Conservation (phyloP, 2,888 invertebrate species). For the Polyommatus icarus region DNA sequence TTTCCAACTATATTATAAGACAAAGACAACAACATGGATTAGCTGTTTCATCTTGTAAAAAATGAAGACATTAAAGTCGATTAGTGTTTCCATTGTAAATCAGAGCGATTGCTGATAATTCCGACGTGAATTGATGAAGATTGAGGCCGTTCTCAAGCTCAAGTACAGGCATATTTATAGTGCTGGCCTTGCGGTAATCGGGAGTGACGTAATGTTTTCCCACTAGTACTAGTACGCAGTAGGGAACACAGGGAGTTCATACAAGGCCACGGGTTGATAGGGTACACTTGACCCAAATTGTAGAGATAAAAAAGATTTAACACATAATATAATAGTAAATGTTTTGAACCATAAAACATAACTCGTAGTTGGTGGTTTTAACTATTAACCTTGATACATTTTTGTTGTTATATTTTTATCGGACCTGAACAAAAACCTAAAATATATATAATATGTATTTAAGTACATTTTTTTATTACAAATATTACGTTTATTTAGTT, state of each 20-base stretch:
- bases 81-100: neutral
- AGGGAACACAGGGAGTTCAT: slow-evolving; percentile 8
- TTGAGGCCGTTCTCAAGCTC: slow-evolving; percentile 17
- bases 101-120: slow-evolving; percentile 1
- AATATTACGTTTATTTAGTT: too few species aligned
- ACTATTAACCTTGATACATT: too few species aligned
- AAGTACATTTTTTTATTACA: too few species aligned
- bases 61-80: neutral
- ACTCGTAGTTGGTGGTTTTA: too few species aligned
- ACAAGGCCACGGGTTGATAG: slow-evolving; percentile 8
- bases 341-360: too few species aligned
- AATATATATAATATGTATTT: too few species aligned
- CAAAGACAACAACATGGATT: neutral
- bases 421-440: too few species aligned
- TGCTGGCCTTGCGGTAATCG: slow-evolving; percentile 15
- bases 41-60: neutral
- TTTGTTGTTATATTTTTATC: too few species aligned
- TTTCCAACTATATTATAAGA: too few species aligned
- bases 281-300: neutral
- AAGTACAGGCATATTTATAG: slow-evolving; percentile 20
- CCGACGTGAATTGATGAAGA: slow-evolving; percentile 9
- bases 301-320: neutral
- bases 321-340: neutral
- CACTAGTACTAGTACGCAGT: slow-evolving; percentile 2
- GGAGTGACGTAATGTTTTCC: slow-evolving; percentile 7